Conservation (phyloP, 23 tunicate species). For the Ascidia mentula region DNA sequence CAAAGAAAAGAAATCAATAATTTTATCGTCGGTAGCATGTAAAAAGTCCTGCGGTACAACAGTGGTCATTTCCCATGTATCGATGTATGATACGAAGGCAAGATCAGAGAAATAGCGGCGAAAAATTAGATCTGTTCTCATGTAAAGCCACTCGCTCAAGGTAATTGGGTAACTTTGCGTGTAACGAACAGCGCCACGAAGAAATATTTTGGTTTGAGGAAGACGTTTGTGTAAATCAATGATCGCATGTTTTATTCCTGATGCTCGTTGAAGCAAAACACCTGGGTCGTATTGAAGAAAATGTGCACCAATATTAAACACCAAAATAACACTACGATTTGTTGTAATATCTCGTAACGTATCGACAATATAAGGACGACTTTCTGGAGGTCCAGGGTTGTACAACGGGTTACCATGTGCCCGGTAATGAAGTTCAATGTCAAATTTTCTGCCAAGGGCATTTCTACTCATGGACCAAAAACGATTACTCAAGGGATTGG, state of each 20-base stretch:
- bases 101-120: too few species aligned
- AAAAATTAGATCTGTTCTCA: too few species aligned
- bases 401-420: constrained; percentile 49
- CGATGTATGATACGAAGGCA: too few species aligned
- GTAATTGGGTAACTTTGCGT: too few species aligned
- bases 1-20: too few species aligned
- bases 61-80: too few species aligned
- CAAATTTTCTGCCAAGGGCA: constrained; percentile 5
- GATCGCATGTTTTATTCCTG: constrained; percentile 21
- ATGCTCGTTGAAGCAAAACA: constrained; percentile 2
- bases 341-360: constrained; percentile 3
- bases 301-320: constrained; percentile 41
- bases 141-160: too few species aligned
- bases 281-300: constrained; percentile 25
- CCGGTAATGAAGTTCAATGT: constrained; percentile 29
- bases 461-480: constrained; percentile 11
- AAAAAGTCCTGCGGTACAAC: too few species aligned
- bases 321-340: constrained; percentile 17
- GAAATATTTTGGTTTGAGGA: too few species aligned
- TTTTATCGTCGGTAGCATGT: too few species aligned
- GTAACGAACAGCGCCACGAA: too few species aligned
- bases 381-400: constrained; percentile 34
- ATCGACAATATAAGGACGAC: constrained; percentile 46
- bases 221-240: not conserved
- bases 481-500: constrained; percentile 11